Conservation (phyloP, 2,113 vertebrate genomes). For the Nannospalax galili region DNA sequence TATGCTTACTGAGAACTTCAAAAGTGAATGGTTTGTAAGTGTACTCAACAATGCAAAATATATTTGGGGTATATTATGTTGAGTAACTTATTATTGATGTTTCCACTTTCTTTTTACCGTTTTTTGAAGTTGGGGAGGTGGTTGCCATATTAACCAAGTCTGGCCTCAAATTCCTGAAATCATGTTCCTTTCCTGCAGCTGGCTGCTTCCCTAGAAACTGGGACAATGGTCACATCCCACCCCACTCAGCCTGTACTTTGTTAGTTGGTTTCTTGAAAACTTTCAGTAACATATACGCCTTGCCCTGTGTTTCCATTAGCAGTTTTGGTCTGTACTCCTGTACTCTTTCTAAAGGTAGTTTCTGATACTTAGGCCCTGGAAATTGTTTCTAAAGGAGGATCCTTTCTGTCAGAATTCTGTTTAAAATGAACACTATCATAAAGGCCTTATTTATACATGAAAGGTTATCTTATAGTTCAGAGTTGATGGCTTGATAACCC, state of each 20-base stretch:
- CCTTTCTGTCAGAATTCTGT: slow-evolving; percentile 50
- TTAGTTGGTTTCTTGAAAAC: slow-evolving; percentile 20
- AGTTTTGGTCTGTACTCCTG: background rate
- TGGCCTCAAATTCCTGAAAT: background rate
- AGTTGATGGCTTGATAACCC: slow-evolving; percentile 58
- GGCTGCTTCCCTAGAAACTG: background rate
- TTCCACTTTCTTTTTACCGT: background rate
- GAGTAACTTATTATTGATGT: slow-evolving; percentile 25
- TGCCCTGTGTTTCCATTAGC: slow-evolving; percentile 3
- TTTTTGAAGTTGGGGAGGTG: background rate
- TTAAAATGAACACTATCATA: slow-evolving; percentile 58
- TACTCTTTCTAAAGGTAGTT: slow-evolving; percentile 30
- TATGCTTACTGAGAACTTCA: background rate
- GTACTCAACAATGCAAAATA: background rate
- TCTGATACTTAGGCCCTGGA: slow-evolving; percentile 55
- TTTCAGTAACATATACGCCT: background rate
- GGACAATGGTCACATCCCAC: background rate
- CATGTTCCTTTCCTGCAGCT: background rate
- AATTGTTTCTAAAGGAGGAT: slow-evolving; percentile 59
- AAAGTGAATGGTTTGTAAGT: background rate
- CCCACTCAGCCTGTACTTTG: background rate
- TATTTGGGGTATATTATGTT: slow-evolving; percentile 10
- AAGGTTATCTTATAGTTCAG: slow-evolving; percentile 66
- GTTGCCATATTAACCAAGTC: background rate
- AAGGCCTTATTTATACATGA: slow-evolving; percentile 67